Conservation (phyloP, 2,797 vertebrate species). For the Mareca penelope region DNA sequence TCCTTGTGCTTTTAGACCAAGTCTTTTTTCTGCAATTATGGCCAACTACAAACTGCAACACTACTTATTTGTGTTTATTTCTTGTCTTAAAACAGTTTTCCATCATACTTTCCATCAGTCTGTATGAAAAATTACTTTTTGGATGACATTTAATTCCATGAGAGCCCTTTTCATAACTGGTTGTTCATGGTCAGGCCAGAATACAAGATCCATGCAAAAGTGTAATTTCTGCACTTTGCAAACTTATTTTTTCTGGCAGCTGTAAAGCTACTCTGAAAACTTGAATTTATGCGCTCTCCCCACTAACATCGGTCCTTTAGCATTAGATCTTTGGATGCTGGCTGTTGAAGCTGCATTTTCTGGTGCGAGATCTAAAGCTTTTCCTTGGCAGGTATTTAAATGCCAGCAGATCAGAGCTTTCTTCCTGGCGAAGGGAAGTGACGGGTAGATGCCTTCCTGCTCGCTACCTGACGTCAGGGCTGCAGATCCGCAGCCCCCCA, state of each 20-base stretch:
- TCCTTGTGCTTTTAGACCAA: conserved; percentile 13
- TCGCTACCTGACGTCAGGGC: background rate
- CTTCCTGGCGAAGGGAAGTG: background rate
- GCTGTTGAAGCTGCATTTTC: background rate
- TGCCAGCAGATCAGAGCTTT: background rate
- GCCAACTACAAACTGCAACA: background rate
- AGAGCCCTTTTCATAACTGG: background rate
- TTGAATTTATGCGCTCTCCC: background rate
- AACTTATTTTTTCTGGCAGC: background rate
- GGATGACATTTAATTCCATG: background rate
- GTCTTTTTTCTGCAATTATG: conserved; percentile 17
- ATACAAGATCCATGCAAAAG: background rate
- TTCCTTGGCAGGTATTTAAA: background rate
- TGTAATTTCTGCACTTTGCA: background rate
- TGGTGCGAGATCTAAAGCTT: background rate
- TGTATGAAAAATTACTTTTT: background rate
- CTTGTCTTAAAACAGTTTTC: conserved; percentile 6
- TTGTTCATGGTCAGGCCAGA: background rate
- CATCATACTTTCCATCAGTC: background rate
- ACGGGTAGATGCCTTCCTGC: background rate
- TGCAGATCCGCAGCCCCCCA: background rate
- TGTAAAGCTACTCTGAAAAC: background rate
- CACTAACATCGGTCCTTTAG: background rate
- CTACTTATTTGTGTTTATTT: background rate
- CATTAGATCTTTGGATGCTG: background rate